Conservation (phyloP, 2,797 vertebrate species). For the Smutsia temminckii region DNA sequence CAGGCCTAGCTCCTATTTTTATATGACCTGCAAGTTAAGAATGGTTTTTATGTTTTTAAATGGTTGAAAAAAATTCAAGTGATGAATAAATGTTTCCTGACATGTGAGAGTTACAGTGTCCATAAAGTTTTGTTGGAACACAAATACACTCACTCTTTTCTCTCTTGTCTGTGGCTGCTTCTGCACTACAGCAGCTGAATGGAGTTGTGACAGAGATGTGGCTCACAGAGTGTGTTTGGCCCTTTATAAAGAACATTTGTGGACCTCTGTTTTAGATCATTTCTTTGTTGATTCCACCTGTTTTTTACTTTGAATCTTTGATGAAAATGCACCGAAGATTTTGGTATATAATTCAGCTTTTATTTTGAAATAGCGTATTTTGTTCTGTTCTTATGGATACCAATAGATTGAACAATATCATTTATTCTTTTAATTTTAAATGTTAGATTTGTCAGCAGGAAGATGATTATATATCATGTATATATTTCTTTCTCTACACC, state of each 20-base stretch:
- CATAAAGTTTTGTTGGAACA: neutral
- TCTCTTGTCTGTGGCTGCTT: neutral
- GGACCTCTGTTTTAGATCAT: neutral
- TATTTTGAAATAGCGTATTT: slow-evolving; percentile 6
- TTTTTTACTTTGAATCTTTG: neutral
- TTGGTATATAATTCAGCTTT: slow-evolving; percentile 14
- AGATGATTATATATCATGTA: neutral
- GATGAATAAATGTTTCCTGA: neutral
- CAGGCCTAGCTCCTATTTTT: neutral
- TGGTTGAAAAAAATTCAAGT: neutral
- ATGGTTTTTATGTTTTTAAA: slow-evolving; percentile 12
- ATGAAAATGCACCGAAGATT: neutral
- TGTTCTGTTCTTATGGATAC: neutral
- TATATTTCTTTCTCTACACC: slow-evolving; percentile 4
- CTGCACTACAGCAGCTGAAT: neutral
- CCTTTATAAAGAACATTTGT: neutral
- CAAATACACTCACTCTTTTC: neutral
- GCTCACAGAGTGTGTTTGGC: neutral
- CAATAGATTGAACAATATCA: neutral
- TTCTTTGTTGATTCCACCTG: neutral
- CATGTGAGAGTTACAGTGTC: neutral
- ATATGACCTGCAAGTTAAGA: neutral
- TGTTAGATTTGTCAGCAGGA: slow-evolving; percentile 22
- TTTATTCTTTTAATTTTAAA: slow-evolving; percentile 43
- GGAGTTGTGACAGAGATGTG: neutral